Percentiles rank a stretch among this genome's conserved stretches.
phyloP scores from a whole-genome alignment of 2,888 invertebrate species.

The Loripinus fragilis region DNA sequence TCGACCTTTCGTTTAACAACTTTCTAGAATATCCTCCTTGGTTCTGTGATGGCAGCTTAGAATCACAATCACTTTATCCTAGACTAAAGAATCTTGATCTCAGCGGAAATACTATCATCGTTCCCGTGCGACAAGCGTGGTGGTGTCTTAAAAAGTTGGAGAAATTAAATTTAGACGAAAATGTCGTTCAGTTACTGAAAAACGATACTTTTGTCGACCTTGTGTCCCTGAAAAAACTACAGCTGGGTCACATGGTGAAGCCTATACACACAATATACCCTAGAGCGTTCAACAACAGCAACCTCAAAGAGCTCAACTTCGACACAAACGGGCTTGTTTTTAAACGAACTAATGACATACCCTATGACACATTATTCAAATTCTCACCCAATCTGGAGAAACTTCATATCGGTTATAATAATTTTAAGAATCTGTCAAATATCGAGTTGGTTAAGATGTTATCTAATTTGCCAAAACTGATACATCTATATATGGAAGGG shows the following conservation, averaged over 20 bases:
- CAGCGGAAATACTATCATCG: neutral
- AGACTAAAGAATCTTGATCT: neutral
- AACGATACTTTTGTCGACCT: constrained; percentile 33
- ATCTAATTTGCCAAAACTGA: constrained; percentile 6
- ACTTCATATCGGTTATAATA: constrained; percentile 28
- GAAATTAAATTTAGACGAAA: constrained; percentile 27
- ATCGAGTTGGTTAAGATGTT: neutral
- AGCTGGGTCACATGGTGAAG: constrained; percentile 5
- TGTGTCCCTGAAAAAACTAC: constrained; percentile 8
- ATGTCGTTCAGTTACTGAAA: constrained; percentile 30
- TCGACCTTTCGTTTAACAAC: neutral
- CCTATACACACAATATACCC: constrained; percentile 5
- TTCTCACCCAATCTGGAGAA: neutral
- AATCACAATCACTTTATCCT: neutral
- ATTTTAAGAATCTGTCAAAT: constrained; percentile 1
- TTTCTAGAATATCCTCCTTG: neutral
- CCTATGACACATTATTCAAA: constrained; percentile 6
- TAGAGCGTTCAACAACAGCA: constrained; percentile 21
- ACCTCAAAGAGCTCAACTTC: constrained; percentile 19
- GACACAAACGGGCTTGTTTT: constrained; percentile 24
- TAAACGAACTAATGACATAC: neutral
- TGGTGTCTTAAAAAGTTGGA: constrained; percentile 35
- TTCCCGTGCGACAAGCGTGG: constrained; percentile 11
- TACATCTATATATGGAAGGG: neutral
- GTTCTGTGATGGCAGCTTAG: neutral